Evolutionary conservation across 2,113 vertebrate genomes (phyloP), one percentile per base, ranked within the genome.

Genomic region (Castor canadensis): DNA sequence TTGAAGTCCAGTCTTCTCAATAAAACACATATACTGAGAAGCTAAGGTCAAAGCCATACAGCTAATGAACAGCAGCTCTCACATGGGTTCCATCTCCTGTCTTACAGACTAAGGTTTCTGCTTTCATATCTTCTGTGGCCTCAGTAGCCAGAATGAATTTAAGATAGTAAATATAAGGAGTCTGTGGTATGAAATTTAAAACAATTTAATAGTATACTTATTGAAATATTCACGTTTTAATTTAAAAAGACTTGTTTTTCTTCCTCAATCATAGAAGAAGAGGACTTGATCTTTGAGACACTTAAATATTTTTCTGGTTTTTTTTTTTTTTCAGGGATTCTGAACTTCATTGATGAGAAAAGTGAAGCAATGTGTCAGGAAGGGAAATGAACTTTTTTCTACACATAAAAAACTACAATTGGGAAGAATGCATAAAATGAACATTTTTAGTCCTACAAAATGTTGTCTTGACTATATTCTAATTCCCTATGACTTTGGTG

Each of bases 341-440:
- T 88, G 43, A 85, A 72, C 49, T 82, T 76, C n/a, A 40, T 84
- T 32, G 45, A 32, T 66, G 49, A 76, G 24, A 95, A 87, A 49
- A 69, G 83, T 32, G 58, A 93, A 89, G 38, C 13, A 80, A 72
- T 45, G 2, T 66, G 19, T 52, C 58, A 28, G 58, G 58, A 26
- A 60, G 58, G 58, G 58, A 26, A 58, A 60, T 60, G 28, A 60
- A 60, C 38, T 24, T 54, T 75, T 66, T 79, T 30, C 32, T 60
- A 7, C 64, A 81, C 43, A 54, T 58, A 10, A 75, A 66, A 87
- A 58, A 35, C 16, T 49, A 47, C 5, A 56, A n/a, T 9, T 45
- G 30, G 19, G 17, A 52, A 64, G 64, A 40, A 35, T 67, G 52
- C 8, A 52, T n/a, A n/a, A 79, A 52, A 62, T 43, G 45, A 49